Evolutionary conservation across 2,888 invertebrate species (phyloP), one percentile per base, ranked within the genome.

Genomic region (Tolmerus cingulatus): DNA sequence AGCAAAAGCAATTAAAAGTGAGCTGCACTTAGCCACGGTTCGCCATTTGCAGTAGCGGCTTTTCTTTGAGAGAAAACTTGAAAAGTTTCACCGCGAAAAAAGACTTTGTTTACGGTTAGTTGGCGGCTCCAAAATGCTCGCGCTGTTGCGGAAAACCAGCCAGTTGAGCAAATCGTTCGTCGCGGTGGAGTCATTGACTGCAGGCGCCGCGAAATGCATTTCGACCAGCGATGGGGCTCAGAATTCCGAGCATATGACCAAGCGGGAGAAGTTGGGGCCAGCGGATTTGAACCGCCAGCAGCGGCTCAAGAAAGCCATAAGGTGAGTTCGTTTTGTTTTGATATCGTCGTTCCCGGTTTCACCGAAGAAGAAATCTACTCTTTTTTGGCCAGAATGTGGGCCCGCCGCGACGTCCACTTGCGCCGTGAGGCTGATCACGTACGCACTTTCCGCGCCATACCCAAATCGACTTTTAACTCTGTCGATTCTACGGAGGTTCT

Each of bases 161-260:
- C 74, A 86, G 4, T 76, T 86, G 74, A 23, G 43, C 16, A 86
- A 74, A 46, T 51, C 81, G 55, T n/a, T 84, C 12, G 19, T 19
- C 14, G 66, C 43, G 5, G 40, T 74, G n/a, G 84, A 84, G 40
- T 30, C 51, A 30, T 51, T 82, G 30, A 27, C 57, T 74, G 86
- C 86, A 27, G 23, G 40, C 14, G 19, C 46, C 5, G 16, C 34
- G 4, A 87, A 88, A 84, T 78, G 88, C 1, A 92, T 92, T 55
- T 91, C 91, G 14, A 92, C 91, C 19, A 91, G 91, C 87, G 91
- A 91, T 82, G 90, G 90, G 89, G 91, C 91, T 0, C 88, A 90
- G 86, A 90, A 90, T 87, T 89, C 90, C 2, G 91, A 91, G 85
- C 37, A 90, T 74, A 89, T 91, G 86, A 89, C 90, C 16, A 91